Evolutionary conservation across 2,797 vertebrate species (phyloP).

Genomic region (Pipistrellus pygmaeus): DNA sequence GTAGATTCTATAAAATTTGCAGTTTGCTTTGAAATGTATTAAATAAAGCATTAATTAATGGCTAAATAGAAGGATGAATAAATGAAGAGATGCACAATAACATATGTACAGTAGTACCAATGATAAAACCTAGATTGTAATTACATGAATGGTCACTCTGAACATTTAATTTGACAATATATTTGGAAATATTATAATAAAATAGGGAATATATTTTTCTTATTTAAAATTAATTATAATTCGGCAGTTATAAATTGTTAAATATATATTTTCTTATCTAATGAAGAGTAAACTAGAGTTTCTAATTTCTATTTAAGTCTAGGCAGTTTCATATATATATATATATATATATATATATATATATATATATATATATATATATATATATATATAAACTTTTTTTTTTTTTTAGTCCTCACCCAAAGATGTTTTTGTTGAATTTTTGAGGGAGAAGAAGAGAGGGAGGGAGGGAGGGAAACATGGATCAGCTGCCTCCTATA

Average conservation of each 20-base stretch:
- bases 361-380: no score
- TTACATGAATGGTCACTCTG: background rate
- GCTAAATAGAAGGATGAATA: background rate
- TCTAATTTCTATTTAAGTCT: slow-evolving; percentile 18
- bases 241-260: slow-evolving; percentile 6
- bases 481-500: background rate
- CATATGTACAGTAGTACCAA: background rate
- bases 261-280: background rate
- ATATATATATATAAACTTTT: background rate
- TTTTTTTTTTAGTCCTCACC: background rate
- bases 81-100: background rate
- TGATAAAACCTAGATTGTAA: background rate
- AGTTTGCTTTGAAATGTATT: background rate
- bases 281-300: background rate
- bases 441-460: background rate
- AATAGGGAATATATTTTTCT: background rate
- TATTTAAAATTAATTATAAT: background rate
- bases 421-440: background rate
- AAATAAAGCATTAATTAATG: background rate
- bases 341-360: no score
- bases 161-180: background rate
- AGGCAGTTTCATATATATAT: background rate
- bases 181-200: background rate
- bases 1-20: background rate
- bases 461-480: background rate